Base-by-base conservation (phyloP, 2,113 vertebrate genomes). In the Perca fluviatilis region DNA sequence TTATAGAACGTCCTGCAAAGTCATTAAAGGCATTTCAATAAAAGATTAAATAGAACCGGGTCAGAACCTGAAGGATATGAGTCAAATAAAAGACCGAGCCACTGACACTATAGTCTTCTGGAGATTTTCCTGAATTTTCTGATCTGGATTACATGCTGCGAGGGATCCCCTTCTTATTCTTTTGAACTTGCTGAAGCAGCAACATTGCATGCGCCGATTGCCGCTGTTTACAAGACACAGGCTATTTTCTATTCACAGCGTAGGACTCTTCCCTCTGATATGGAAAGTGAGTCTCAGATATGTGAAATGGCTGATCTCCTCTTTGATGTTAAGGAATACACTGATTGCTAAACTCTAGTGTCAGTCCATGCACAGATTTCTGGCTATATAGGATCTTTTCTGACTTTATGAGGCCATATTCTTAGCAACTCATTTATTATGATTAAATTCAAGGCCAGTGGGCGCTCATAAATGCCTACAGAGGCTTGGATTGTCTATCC, bases 201-300 rank as follows among this genome's bases (percentile, higher is more conserved):
- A 87, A 30, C 56, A 9, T 33, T 72, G 27, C 57, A 40, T 57
- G 62, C 25, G 36, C 30, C 4, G 36, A 77, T 47, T 53, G 43
- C 62, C 51, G 13, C 51, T 83, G 72, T 87, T 75, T 46, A 76
- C 58, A 60, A 83, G 75, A 78, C 57, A 2, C 0, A 43, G 13
- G 63, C 74, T 88, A 33, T 79, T 88, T 89, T 81, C 62, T 66
- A 64, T 90, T 84, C 69, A 49, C 40, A 30, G 70, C 3, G 18
- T 60, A 70, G 74, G 66, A 43, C 57, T 81, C 53, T 76, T 71
- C 62, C 50, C 87, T 91, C 84, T 91, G 88, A 92, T 90, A 82
- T 88, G 89, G 82, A 91, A 90, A 92, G 83, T 2, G 69, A 87
- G 83, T 71, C 79, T 85, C 76, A 54, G 82, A 86, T 83, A 71